Conservation (phyloP, 53 echinoderm and acorn worm species). For the Astropecten irregularis region DNA sequence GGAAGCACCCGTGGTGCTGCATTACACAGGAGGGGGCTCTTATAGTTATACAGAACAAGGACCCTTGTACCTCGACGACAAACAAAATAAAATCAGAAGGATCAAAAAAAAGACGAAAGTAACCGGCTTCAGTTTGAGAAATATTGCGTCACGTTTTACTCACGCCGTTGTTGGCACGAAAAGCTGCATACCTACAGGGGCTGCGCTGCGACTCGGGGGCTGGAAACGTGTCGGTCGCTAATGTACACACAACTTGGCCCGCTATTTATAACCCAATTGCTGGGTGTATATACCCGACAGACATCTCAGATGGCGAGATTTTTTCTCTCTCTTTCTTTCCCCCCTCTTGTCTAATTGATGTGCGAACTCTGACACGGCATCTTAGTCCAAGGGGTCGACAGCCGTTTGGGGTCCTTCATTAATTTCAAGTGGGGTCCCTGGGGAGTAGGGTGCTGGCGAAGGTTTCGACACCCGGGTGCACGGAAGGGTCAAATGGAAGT, state of each 20-base stretch:
- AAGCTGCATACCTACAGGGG: constrained; percentile 11
- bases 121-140: constrained; percentile 1
- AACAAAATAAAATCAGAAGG: background rate
- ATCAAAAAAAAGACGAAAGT: background rate
- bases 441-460: too few species aligned
- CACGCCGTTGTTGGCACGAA: constrained; percentile 26
- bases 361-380: constrained; percentile 53
- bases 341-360: constrained; percentile 56
- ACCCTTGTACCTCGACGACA: background rate
- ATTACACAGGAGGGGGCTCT: constrained; percentile 26
- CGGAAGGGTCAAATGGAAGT: background rate
- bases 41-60: background rate
- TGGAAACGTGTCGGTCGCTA: constrained; percentile 33
- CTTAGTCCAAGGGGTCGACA: constrained; percentile 51
- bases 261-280: constrained; percentile 33
- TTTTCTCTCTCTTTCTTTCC: too few species aligned
- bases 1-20: background rate
- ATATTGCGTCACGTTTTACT: constrained; percentile 44
- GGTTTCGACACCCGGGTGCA: constrained; percentile 25
- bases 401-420: constrained; percentile 41
- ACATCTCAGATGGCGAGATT: constrained; percentile 44
- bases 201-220: too few species aligned
- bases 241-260: background rate
- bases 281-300: constrained; percentile 20
- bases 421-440: constrained; percentile 14